Evolutionary conservation across 2,113 vertebrate species (phyloP).

Genomic region (Chaetorhynchus papuensis): DNA sequence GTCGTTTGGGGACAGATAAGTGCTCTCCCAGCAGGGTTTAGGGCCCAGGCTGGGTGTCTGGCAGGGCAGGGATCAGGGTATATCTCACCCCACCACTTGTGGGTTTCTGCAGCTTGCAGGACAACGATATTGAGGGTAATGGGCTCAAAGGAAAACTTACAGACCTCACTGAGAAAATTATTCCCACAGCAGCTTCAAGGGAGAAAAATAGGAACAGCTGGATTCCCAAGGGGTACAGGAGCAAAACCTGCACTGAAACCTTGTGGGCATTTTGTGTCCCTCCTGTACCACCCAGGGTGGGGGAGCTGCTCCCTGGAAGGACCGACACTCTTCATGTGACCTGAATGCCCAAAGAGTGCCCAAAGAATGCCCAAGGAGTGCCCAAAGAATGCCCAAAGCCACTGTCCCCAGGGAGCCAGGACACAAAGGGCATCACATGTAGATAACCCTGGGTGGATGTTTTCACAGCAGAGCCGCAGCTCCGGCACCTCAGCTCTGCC

Average conservation of each 20-base stretch:
- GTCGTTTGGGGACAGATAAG: neutral
- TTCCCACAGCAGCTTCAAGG: neutral
- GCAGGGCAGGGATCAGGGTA: neutral
- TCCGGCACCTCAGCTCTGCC: neutral
- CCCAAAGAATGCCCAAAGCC: neutral
- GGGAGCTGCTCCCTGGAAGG: neutral
- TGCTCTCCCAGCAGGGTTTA: accelerated
- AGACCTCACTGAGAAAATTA: neutral
- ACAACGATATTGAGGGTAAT: neutral
- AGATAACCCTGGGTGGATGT: neutral
- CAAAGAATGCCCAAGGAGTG: neutral
- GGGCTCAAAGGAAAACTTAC: neutral
- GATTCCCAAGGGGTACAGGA: neutral
- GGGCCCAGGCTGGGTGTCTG: neutral
- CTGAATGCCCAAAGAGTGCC: too few relatives aligned
- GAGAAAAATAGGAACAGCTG: accelerated
- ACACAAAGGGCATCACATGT: accelerated
- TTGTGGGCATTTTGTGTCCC: accelerated
- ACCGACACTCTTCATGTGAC: too few relatives aligned
- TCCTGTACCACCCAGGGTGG: neutral
- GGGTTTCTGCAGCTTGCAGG: neutral
- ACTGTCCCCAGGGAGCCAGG: neutral
- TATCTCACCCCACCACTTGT: neutral
- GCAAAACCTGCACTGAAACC: neutral
- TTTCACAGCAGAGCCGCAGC: neutral